Base-by-base conservation (phyloP, 2,113 vertebrate species). In the Deroptyus accipitrinus region DNA sequence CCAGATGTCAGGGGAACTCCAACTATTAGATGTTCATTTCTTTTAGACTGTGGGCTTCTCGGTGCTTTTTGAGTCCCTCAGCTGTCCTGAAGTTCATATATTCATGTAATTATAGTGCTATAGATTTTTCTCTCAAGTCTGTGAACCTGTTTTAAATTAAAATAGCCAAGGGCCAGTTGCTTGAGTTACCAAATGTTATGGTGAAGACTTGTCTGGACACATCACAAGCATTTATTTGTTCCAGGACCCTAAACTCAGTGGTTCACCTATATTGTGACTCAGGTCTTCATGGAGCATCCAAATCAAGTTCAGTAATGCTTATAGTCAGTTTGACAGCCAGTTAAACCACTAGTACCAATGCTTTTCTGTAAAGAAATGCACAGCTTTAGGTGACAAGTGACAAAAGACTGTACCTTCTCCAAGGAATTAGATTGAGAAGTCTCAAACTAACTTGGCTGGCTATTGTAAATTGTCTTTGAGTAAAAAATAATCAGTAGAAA, bases 1-100 rank as follows among this genome's bases (percentile, higher is more conserved):
- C 90, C 92, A 96, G 93, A 96, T 88, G 94, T 88, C 82, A 77
- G 59, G 87, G 83, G n/a, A 93, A 61, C 76, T 67, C 79, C 83
- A 70, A 37, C 87, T 70, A 62, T 70, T 33, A 83, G 62, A 15
- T 76, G 49, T 49, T 83, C 13, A 44, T 81, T 96, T 70, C 76
- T 83, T 88, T n/a, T 30, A 74, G 85, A 11, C 87, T 46, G 8
- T 46, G 59, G 75, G 42, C 17, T 90, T 94, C 75, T 92, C 17
- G 0, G 57, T 48, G 73, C 10, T 74, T 85, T 78, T 83, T 85
- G 83, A 59, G 72, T 91, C 82, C 79, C 75, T 95, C 82, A 70
- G 87, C 85, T 94, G 85, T 88, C 90, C 93, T 22, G 13, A 92
- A 80, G 75, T 90, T 69, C 78, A 70, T 91, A 66, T 77, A 70